phyloP scores from a whole-genome alignment of 2,797 vertebrate genomes.

The Microctenopoma steveboyesi region DNA sequence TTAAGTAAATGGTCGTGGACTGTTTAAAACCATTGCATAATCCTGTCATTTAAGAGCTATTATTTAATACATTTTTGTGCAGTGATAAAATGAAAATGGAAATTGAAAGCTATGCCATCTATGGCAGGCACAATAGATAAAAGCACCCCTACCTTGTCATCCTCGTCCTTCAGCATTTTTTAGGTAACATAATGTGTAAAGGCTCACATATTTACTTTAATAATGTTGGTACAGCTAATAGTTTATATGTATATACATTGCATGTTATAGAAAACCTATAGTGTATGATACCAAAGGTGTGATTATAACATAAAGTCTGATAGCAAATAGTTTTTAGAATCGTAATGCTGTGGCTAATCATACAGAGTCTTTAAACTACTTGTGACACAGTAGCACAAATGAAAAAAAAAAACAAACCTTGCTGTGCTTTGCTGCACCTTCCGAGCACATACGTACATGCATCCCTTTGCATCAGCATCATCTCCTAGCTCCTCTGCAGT shows the following conservation, averaged over 20 bases:
- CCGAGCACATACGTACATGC: constrained; percentile 53
- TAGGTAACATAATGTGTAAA: constrained; percentile 18
- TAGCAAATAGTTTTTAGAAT: background rate
- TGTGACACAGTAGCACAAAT: constrained; percentile 39
- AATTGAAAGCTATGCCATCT: constrained; percentile 27
- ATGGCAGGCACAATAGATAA: constrained; percentile 45
- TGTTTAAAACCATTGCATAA: constrained; percentile 41
- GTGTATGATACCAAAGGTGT: constrained; percentile 6
- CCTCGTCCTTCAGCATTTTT: constrained; percentile 18
- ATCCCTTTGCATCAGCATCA: constrained; percentile 74
- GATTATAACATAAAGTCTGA: background rate
- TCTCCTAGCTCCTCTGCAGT: constrained; percentile 53
- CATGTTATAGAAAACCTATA: background rate
- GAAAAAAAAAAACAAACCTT: constrained; percentile 47
- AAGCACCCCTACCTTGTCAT: constrained; percentile 31
- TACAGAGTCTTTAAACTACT: constrained; percentile 32
- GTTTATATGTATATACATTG: constrained; percentile 1
- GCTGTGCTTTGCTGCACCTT: constrained; percentile 51
- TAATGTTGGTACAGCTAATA: background rate
- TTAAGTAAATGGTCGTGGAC: constrained; percentile 43
- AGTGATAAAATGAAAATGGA: constrained; percentile 46
- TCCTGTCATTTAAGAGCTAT: constrained; percentile 48
- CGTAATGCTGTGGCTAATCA: constrained; percentile 25
- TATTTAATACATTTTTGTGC: constrained; percentile 48
- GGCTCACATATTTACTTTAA: background rate